Conservation (phyloP, 2,888 invertebrate species). For the Phorcus lineatus region DNA sequence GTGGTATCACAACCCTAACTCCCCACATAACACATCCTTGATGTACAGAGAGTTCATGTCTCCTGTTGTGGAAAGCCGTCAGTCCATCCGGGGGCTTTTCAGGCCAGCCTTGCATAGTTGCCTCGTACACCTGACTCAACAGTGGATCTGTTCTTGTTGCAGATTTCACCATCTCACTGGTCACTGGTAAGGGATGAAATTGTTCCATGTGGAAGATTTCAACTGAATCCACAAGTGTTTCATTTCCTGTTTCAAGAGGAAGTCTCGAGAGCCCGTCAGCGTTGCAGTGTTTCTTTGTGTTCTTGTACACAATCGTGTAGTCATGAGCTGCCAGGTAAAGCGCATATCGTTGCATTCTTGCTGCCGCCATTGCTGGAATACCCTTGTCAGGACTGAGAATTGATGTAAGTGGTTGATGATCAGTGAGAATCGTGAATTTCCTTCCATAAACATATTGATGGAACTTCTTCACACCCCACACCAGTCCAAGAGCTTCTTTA, state of each 20-base stretch:
- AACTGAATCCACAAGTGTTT: constrained; percentile 12
- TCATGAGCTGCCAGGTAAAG: no score
- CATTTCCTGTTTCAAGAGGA: constrained; percentile 13
- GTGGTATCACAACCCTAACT: no score
- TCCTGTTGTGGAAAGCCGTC: no score
- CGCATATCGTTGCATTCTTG: constrained; percentile 20
- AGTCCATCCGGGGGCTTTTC: no score
- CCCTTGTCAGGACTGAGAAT: neutral
- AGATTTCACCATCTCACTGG: no score
- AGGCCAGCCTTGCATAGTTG: no score
- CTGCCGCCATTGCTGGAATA: constrained; percentile 7
- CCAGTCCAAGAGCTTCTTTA: neutral
- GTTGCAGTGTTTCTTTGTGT: neutral
- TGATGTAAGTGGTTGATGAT: neutral
- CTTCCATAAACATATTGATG: neutral
- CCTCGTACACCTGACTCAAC: no score
- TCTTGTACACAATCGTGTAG: constrained; percentile 10
- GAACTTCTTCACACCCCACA: neutral
- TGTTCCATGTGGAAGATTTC: constrained; percentile 36
- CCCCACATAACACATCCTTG: no score
- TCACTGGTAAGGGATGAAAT: constrained; percentile 61
- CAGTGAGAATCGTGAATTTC: neutral
- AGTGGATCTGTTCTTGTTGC: no score
- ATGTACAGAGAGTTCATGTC: no score
- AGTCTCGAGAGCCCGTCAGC: constrained; percentile 17